Evolutionary conservation across 2,888 invertebrate species (phyloP), one percentile per base, ranked within the genome.

Genomic region (Sinodicranocentrus sp.): DNA sequence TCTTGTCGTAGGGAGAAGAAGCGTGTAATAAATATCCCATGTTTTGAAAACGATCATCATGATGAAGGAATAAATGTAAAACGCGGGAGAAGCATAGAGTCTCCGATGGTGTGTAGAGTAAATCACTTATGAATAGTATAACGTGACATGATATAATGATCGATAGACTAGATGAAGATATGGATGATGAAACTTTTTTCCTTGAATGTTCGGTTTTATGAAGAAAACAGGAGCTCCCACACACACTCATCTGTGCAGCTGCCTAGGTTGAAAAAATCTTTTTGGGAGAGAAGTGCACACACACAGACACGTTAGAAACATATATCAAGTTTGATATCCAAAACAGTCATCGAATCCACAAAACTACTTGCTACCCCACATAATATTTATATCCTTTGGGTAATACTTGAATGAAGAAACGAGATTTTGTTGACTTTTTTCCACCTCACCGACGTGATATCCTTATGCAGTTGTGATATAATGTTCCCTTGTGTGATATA

Each of bases 281-380:
- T n/a, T n/a, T n/a, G n/a, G n/a, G n/a, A n/a, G n/a, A n/a, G n/a
- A n/a, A n/a, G n/a, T n/a, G n/a, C n/a, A n/a, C n/a, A n/a, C n/a
- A n/a, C n/a, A n/a, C n/a, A n/a, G n/a, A 52, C 77, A 77, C 77
- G 77, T 68, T 77, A 59, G 26, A 17, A 43, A 28, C 67, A 48
- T 77, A 77, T 26, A 77, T 77, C 77, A 77, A 68, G 21, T 57
- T 68, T 3, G 77, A 68, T 67, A 57, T 68, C 68, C 26, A 77
- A 77, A 77, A 77, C 77, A 77, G 28, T 68, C 77, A 59, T 77
- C 43, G 63, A 68, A 33, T 77, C 57, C 67, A 59, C n/a, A n/a
- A 28, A 68, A 57, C 54, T 65, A 54, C 52, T 65, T 59, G 21
- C 28, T 75, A 19, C 13, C 43, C 2, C 10, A 26, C 61, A 33